These are phyloP conservation scores for Sebastes kiyomatsui DNA, from an alignment of 2,797 vertebrate species.

Conservation along the genomic window DNA sequence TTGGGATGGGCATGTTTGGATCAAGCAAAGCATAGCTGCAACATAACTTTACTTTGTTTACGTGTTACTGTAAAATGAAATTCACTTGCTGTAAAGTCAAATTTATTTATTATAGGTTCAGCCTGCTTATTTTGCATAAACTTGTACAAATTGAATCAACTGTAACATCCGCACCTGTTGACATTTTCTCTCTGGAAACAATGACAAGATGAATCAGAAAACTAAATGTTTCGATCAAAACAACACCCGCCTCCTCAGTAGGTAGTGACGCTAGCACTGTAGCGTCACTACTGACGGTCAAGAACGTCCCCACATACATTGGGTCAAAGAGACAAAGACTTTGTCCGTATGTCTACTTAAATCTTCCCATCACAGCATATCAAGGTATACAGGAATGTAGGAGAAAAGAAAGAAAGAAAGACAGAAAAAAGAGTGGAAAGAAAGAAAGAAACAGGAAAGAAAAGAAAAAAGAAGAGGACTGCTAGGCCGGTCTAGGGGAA, in stretches of 20 bases:
- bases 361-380: background rate
- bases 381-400: background rate
- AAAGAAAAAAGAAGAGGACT: constrained; percentile 8
- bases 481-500: constrained; percentile 45
- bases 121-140: background rate
- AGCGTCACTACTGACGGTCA: constrained; percentile 14
- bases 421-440: background rate
- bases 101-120: background rate
- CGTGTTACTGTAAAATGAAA: background rate
- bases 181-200: constrained; percentile 45
- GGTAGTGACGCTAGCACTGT: constrained; percentile 12
- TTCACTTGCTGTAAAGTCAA: background rate
- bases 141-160: constrained; percentile 19
- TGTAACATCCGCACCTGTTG: constrained; percentile 21
- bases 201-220: constrained; percentile 54
- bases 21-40: background rate
- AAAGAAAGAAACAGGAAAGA: background rate
- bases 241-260: constrained; percentile 51
- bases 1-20: background rate
- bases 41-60: background rate
- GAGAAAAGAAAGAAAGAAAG: background rate
- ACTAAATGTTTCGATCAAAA: constrained; percentile 35
- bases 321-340: constrained; percentile 22
- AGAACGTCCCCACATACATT: background rate
- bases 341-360: background rate